These are phyloP conservation scores for Prunella strophiata DNA, from an alignment of 2,797 vertebrate genomes.

Conservation along the genomic window DNA sequence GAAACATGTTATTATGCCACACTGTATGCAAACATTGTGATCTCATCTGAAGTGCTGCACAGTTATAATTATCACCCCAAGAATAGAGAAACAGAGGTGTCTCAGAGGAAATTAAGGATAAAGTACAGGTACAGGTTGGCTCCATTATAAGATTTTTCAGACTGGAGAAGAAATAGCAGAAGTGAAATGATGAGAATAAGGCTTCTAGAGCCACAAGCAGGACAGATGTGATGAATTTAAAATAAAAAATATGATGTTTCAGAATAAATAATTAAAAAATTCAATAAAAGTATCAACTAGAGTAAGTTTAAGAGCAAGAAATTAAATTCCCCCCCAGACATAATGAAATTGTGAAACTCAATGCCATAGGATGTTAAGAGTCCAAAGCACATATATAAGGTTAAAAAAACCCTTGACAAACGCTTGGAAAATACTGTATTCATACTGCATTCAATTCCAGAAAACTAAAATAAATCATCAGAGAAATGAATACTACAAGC, in stretches of 20 bases:
- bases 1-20: background rate
- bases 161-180: background rate
- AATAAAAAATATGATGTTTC: background rate
- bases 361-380: background rate
- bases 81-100: background rate
- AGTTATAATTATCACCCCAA: background rate
- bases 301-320: background rate
- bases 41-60: background rate
- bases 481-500: background rate
- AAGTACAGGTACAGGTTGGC: background rate
- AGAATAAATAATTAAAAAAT: background rate
- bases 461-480: background rate
- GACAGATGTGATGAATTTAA: background rate
- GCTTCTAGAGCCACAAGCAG: background rate
- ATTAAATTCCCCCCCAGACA: background rate
- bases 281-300: background rate
- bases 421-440: background rate
- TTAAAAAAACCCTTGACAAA: background rate
- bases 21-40: background rate
- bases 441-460: background rate
- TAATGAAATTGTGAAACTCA: background rate
- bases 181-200: background rate
- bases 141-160: background rate
- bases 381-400: background rate
- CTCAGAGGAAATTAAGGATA: background rate